Base-by-base conservation (phyloP, 2,888 invertebrate genomes). In the Boloria selene region DNA sequence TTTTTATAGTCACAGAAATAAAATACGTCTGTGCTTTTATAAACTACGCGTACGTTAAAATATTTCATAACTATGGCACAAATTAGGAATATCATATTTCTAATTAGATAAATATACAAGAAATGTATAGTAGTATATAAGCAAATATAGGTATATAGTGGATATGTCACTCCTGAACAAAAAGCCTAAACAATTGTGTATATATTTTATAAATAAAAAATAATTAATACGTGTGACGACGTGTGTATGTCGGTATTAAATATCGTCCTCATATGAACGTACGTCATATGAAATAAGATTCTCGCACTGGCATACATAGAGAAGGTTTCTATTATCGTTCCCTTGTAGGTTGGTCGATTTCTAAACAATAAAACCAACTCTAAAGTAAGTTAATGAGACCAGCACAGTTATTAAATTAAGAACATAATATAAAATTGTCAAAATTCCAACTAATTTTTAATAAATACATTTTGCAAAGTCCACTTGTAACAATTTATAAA, bases 391-490 rank as follows among this genome's bases (percentile, higher is more conserved):
- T n/a, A n/a, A n/a, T 51, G 45, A 47, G 22, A 66, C 52, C 61
- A 52, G 60, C 44, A 51, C 54, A 64, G 47, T 60, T 49, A 47
- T 58, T 47, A 51, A 80, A 79, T 79, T 86, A 87, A 84, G 86
- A 87, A 86, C 86, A 83, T 83, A 86, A 86, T 77, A 83, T 82
- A 83, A 86, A 87, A 83, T 84, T 85, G 80, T 80, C 83, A 86
- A 85, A 87, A 85, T 79, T 84, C 84, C 83, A 87, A 84, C 82
- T 79, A 77, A 76, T 78, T 72, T 22, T 60, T 76, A 78, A 78
- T 80, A 79, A 67, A 79, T 75, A 80, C 76, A 75, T 77, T 82
- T 81, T 79, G 76, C 76, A 73, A 69, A 74, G 76, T 83, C 77
- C 74, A 82, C 77, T 79, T 75, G 77, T 71, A 75, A 77, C 70